phyloP scores from a whole-genome alignment of 2,113 vertebrate species.

The Sylvietta virens region DNA sequence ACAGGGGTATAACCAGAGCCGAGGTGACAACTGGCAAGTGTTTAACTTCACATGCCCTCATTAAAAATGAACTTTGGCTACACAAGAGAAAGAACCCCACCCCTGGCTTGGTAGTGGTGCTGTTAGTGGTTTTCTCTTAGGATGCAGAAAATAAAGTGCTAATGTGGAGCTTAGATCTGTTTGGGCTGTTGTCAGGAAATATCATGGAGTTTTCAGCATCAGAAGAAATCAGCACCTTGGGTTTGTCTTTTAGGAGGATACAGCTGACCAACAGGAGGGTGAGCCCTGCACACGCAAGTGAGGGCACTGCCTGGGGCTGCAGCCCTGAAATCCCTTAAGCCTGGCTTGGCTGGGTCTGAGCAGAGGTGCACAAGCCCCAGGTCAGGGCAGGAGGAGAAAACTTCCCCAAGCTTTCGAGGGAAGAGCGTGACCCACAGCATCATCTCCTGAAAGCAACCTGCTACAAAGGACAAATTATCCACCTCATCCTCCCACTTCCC shows the following conservation, averaged over 20 bases:
- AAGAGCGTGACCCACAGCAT: not conserved
- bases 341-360: not conserved
- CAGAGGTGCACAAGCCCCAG: not conserved
- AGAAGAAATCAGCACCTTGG: not conserved
- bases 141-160: not conserved
- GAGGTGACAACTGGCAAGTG: not conserved
- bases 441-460: not conserved
- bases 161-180: not conserved
- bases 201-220: not conserved
- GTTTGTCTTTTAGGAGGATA: not conserved
- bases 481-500: not conserved
- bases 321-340: not conserved
- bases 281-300: not conserved
- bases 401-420: slow-evolving; percentile 5
- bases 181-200: not conserved
- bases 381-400: not conserved
- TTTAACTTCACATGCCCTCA: not conserved
- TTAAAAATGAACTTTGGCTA: not conserved
- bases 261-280: not conserved
- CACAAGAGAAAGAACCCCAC: not conserved
- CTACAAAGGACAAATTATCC: not conserved
- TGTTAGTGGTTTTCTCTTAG: not conserved
- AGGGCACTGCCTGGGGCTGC: not conserved
- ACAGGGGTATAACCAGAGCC: not conserved
- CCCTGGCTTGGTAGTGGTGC: not conserved